Percentiles rank a stretch among this genome's conserved stretches.
These are phyloP conservation scores for Aphrophora alni DNA, from an alignment of 2,888 invertebrate species.

Conservation along the genomic window DNA sequence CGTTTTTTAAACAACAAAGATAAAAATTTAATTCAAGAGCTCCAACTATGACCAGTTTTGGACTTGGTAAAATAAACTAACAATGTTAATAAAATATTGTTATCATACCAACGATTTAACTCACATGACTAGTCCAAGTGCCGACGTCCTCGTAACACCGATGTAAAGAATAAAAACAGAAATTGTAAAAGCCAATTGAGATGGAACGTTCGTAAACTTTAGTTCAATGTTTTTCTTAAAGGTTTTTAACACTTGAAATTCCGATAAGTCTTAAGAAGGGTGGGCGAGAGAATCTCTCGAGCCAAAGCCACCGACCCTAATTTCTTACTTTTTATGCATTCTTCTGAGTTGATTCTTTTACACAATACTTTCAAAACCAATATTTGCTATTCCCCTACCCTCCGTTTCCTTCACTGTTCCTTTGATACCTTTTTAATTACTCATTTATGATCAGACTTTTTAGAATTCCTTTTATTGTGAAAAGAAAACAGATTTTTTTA, in stretches of 20 bases:
- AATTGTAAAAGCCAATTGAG: not conserved
- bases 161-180: too few relatives aligned
- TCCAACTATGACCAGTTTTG: too few relatives aligned
- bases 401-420: not conserved
- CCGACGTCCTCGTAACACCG: too few relatives aligned
- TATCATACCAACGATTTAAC: too few relatives aligned
- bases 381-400: not conserved
- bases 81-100: too few relatives aligned
- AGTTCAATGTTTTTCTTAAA: constrained; percentile 2
- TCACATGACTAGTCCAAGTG: too few relatives aligned
- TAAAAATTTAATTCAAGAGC: too few relatives aligned
- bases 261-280: not conserved
- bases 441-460: not conserved
- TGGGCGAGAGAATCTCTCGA: not conserved
- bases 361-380: constrained; percentile 1
- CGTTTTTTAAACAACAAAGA: too few relatives aligned
- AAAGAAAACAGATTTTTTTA: not conserved
- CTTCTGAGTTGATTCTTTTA: not conserved
- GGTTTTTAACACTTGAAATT: not conserved
- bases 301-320: not conserved
- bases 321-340: not conserved
- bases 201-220: not conserved
- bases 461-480: not conserved
- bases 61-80: too few relatives aligned
- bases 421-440: constrained; percentile 6